Evolutionary conservation across 1,140 invertebrate species (phyloP).

Genomic region (Aphelinus atriplicis): DNA sequence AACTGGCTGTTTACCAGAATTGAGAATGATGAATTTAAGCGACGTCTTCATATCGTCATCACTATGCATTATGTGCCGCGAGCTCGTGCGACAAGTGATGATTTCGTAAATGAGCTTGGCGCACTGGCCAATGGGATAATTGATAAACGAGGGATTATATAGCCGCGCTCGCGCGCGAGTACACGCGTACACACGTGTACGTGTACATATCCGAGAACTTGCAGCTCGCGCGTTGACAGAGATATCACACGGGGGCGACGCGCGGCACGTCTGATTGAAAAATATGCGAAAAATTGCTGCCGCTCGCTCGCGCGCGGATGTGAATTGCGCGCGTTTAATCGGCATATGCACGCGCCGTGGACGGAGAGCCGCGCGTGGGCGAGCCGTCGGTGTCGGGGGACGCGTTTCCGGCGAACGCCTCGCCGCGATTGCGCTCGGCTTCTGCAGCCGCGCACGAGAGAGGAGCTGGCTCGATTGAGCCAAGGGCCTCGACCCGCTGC

Average conservation of each 20-base stretch:
- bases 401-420: slow-evolving; percentile 58
- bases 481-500: slow-evolving; percentile 43
- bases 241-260: no score
- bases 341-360: slow-evolving; percentile 41
- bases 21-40: slow-evolving; percentile 67
- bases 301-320: slow-evolving; percentile 24
- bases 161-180: no score
- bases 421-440: slow-evolving; percentile 16
- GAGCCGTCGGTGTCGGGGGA: no score
- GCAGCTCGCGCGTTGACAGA: neutral
- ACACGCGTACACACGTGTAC: neutral
- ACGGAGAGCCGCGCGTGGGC: slow-evolving; percentile 47
- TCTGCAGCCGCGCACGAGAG: slow-evolving; percentile 39
- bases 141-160: slow-evolving; percentile 38
- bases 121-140: slow-evolving; percentile 39
- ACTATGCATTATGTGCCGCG: slow-evolving; percentile 35
- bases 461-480: slow-evolving; percentile 40
- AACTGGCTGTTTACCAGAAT: slow-evolving; percentile 68
- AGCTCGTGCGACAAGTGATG: slow-evolving; percentile 19
- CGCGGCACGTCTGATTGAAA: slow-evolving; percentile 33
- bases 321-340: neutral
- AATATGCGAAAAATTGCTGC: slow-evolving; percentile 41
- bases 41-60: slow-evolving; percentile 41
- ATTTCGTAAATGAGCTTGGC: slow-evolving; percentile 39
- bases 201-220: no score